phyloP scores from a whole-genome alignment of 37 sponge, comb jelly and placozoan species.

The Hormiphora californensis region DNA sequence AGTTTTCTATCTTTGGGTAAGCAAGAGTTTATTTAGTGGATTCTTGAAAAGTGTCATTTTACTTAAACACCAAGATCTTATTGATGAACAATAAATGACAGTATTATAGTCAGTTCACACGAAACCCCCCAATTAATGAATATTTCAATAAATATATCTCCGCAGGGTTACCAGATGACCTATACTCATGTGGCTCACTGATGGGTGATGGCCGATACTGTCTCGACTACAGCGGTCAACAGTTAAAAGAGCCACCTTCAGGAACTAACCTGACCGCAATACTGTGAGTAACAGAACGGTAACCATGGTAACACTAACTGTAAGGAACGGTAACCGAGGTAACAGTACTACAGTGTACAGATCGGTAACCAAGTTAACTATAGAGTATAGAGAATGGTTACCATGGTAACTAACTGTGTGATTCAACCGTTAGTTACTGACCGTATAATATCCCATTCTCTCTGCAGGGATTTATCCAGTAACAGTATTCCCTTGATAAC shows the following conservation, averaged over 20 bases:
- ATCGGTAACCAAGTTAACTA: background rate
- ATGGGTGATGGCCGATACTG: conserved; percentile 28
- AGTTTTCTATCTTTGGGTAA: no score
- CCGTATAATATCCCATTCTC: no score
- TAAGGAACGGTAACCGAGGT: background rate
- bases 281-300: background rate
- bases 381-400: no score
- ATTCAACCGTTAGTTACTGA: no score
- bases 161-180: background rate
- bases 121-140: background rate
- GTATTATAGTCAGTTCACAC: background rate
- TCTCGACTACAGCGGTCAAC: background rate
- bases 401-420: no score
- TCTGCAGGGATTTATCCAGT: conserved; percentile 19
- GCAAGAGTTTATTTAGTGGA: no score
- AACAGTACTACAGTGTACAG: no score
- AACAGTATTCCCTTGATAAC: no score
- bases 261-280: conserved; percentile 7
- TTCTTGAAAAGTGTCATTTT: no score
- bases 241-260: background rate
- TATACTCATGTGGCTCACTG: background rate
- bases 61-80: no score
- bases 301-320: background rate
- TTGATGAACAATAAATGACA: no score
- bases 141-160: background rate